A percentile compares a stretch with the other conserved stretches of the same genome.
These are phyloP conservation scores for Stratiolaelaps scimitus DNA, from an alignment of 1,140 invertebrate genomes.

Conservation along the genomic window DNA sequence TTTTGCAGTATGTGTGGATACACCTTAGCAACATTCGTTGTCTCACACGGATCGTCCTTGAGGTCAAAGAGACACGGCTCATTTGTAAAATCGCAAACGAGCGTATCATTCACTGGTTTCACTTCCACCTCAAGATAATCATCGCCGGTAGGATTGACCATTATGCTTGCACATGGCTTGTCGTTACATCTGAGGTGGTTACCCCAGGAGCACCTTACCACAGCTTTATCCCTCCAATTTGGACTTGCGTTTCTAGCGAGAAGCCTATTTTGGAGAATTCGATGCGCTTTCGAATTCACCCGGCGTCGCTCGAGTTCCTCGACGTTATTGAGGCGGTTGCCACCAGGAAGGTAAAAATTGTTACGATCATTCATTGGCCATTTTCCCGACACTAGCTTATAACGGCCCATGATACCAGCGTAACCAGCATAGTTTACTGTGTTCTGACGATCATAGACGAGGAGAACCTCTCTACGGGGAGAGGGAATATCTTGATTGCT, in stretches of 20 bases:
- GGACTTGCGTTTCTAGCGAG: neutral
- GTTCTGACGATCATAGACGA: neutral
- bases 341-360: neutral
- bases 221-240: neutral
- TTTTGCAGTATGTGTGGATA: neutral
- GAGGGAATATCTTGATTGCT: neutral
- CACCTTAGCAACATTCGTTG: conserved; percentile 40
- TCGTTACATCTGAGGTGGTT: neutral
- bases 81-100: conserved; percentile 36
- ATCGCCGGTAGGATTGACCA: neutral
- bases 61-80: conserved; percentile 41
- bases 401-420: neutral
- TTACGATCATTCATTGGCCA: neutral
- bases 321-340: neutral
- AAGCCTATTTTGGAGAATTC: neutral
- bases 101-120: conserved; percentile 32
- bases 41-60: conserved; percentile 41
- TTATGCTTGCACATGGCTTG: neutral
- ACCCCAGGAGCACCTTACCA: conserved; percentile 21
- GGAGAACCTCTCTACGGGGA: neutral
- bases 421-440: neutral
- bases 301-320: neutral
- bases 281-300: neutral
- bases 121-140: neutral
- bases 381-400: neutral